Conservation (phyloP, 37 sponge, comb jelly and placozoan species). For the Spongilla lacustris region DNA sequence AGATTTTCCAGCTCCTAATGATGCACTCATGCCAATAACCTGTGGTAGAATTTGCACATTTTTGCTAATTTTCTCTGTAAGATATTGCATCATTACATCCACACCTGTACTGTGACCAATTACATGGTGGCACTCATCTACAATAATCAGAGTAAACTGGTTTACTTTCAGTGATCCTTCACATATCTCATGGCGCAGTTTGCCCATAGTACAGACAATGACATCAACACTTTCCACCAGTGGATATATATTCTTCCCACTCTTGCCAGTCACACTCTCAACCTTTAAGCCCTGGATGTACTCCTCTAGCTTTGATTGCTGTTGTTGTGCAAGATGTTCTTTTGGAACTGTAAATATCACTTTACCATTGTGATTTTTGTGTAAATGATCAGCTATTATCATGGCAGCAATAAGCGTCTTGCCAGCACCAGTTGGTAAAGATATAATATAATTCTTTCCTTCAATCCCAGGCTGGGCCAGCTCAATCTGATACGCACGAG, state of each 20-base stretch:
- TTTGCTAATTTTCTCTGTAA: conserved; percentile 38
- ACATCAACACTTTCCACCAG: conserved; percentile 21
- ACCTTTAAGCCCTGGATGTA: conserved; percentile 33
- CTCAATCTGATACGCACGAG: conserved; percentile 60
- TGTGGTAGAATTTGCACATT: conserved; percentile 42
- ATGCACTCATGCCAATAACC: conserved; percentile 75
- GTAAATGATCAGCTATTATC: conserved; percentile 57
- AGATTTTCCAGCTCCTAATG: conserved; percentile 63
- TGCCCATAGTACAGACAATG: conserved; percentile 73
- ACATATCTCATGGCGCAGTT: conserved; percentile 40
- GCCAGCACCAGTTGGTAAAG: conserved; percentile 75
- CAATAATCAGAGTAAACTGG: conserved; percentile 67
- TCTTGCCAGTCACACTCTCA: conserved; percentile 51
- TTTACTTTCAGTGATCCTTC: conserved; percentile 12
- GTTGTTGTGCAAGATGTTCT: conserved; percentile 62
- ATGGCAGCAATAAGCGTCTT: conserved; percentile 71
- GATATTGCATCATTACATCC: conserved; percentile 60
- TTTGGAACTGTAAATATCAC: conserved; percentile 55
- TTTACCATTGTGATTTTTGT: neutral
- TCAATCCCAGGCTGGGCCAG: conserved; percentile 65
- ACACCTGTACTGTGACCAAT: conserved; percentile 57
- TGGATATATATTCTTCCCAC: neutral
- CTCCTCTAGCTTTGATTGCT: conserved; percentile 42
- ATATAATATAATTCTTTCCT: conserved; percentile 74
- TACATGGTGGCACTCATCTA: conserved; percentile 94